phyloP scores from a whole-genome alignment of 2,797 vertebrate genomes.

The Scomberomorus guttatus region DNA sequence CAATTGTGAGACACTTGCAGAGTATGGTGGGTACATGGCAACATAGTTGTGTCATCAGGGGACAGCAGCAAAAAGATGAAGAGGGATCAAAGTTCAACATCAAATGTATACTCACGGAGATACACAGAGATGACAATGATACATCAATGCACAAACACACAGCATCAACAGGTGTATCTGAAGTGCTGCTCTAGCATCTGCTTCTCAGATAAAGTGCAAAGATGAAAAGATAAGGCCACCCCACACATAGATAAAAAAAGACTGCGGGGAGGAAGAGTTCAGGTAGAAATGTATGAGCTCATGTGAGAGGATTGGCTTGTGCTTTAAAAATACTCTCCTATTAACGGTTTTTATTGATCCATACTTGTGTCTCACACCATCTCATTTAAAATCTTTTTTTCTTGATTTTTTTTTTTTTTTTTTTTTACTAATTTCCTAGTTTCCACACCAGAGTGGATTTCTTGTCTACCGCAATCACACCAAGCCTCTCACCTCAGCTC shows the following conservation, averaged over 20 bases:
- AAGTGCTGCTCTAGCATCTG: constrained; percentile 15
- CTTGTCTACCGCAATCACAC: not conserved
- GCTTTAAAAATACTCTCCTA: not conserved
- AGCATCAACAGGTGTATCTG: constrained; percentile 44
- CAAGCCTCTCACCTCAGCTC: constrained; percentile 18
- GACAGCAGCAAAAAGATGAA: not conserved
- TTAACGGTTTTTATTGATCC: not conserved
- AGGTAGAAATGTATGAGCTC: constrained; percentile 7
- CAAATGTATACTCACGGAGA: constrained; percentile 23
- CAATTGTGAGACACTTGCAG: too few species aligned
- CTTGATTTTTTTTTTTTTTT: not conserved
- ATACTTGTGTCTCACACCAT: not conserved
- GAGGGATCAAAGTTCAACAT: constrained; percentile 40
- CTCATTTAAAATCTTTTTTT: not conserved
- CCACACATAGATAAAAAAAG: not conserved
- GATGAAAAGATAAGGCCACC: constrained; percentile 41
- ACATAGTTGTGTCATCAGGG: not conserved
- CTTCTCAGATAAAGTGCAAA: constrained; percentile 7
- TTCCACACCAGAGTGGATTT: not conserved
- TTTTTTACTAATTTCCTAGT: constrained; percentile 14
- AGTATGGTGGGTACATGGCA: not conserved
- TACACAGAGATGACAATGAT: constrained; percentile 1
- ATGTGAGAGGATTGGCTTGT: not conserved
- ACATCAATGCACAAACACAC: constrained; percentile 10
- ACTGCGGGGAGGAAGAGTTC: not conserved